phyloP scores from a whole-genome alignment of 1,140 invertebrate genomes.

The Drosophila pallidifrons region DNA sequence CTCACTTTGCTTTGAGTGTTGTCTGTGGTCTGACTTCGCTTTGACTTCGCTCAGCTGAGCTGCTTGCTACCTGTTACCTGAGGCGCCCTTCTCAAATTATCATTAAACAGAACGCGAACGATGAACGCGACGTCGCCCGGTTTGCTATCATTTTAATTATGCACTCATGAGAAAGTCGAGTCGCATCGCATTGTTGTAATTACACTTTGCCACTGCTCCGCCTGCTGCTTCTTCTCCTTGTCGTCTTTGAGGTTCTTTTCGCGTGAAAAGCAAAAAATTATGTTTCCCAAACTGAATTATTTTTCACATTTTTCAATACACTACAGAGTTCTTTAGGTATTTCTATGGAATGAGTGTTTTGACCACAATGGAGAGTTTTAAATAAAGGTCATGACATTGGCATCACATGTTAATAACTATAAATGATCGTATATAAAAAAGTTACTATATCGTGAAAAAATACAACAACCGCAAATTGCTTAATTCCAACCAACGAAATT shows the following conservation, averaged over 20 bases:
- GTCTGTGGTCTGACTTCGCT: neutral
- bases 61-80: conserved; percentile 56
- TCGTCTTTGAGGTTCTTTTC: conserved; percentile 42
- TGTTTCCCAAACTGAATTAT: conserved; percentile 60
- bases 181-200: conserved; percentile 59
- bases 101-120: conserved; percentile 69
- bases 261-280: conserved; percentile 50
- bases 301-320: conserved; percentile 46
- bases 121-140: conserved; percentile 55
- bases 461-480: too few species aligned
- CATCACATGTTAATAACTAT: too few species aligned
- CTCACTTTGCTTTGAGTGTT: neutral
- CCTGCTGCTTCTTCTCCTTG: neutral
- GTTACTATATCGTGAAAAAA: too few species aligned
- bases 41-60: conserved; percentile 3
- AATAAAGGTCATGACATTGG: too few species aligned
- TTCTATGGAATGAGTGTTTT: neutral
- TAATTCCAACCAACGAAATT: too few species aligned
- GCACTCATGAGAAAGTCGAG: conserved; percentile 67
- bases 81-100: conserved; percentile 77
- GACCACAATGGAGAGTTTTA: neutral
- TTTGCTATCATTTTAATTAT: conserved; percentile 77
- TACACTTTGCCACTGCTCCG: neutral
- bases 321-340: conserved; percentile 8
- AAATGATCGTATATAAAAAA: too few species aligned